A percentile compares a stretch with the other conserved stretches of the same genome.
phyloP scores from a whole-genome alignment of 1,140 invertebrate species.

The Homalodisca vitripennis region DNA sequence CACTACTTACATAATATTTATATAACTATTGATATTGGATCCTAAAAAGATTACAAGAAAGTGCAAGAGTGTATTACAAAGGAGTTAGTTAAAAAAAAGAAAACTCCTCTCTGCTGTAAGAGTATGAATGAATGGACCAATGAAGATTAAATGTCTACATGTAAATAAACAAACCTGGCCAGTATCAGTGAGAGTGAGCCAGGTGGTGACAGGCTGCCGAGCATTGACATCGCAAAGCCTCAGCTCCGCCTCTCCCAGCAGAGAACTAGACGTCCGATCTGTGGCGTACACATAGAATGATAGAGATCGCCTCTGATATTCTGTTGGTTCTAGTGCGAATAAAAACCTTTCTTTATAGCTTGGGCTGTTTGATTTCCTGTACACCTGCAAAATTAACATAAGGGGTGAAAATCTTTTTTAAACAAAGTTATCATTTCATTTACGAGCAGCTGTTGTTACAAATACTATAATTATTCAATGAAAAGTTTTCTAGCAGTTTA shows the following conservation, averaged over 20 bases:
- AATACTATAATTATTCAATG: no score
- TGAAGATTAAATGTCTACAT: no score
- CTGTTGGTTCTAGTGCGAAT: conserved; percentile 60
- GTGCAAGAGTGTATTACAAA: no score
- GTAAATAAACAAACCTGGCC: conserved; percentile 56
- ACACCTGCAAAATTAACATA: conserved; percentile 51
- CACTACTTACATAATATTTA: no score
- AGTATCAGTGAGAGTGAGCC: conserved; percentile 62
- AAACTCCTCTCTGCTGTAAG: not conserved
- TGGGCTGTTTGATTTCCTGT: conserved; percentile 63
- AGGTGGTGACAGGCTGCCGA: conserved; percentile 58
- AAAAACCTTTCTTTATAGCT: conserved; percentile 74
- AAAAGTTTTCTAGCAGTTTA: no score
- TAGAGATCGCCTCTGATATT: conserved; percentile 53
- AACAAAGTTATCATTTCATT: no score
- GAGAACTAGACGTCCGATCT: conserved; percentile 60
- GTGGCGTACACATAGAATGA: conserved; percentile 62
- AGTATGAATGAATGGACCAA: not conserved
- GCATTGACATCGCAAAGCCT: conserved; percentile 59
- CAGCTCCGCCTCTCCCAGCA: conserved; percentile 64
- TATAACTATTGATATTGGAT: no score
- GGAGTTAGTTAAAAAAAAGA: no score
- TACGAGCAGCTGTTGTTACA: no score
- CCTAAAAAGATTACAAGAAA: no score
- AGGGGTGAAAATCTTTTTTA: no score